phyloP scores from a whole-genome alignment of 2,888 invertebrate species.

The Psylliodes chrysocephalus region DNA sequence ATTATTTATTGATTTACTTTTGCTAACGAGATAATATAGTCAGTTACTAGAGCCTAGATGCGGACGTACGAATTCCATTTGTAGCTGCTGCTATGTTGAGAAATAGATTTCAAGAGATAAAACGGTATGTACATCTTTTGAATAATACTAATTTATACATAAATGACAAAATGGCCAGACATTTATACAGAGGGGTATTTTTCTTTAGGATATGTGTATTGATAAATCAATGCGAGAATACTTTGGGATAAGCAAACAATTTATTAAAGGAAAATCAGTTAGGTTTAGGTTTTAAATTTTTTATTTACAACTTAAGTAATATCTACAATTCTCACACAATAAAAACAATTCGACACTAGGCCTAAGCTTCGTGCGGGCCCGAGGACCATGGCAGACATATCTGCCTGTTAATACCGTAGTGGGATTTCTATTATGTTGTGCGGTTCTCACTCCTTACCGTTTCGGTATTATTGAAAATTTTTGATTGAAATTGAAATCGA shows the following conservation, averaged over 20 bases:
- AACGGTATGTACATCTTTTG: constrained; percentile 39
- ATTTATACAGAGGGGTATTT: constrained; percentile 43
- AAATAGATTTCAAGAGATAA: constrained; percentile 45
- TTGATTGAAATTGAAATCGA: too few relatives aligned
- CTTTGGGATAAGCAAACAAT: constrained; percentile 46
- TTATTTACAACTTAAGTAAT: too few relatives aligned
- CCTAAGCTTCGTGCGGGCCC: too few relatives aligned
- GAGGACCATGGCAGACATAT: too few relatives aligned
- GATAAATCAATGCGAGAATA: constrained; percentile 51
- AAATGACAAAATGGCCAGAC: constrained; percentile 41
- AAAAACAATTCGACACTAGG: too few relatives aligned
- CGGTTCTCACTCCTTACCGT: too few relatives aligned
- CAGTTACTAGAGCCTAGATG: constrained; percentile 51
- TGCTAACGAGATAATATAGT: constrained; percentile 52
- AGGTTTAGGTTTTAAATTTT: too few relatives aligned
- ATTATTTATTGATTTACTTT: constrained; percentile 33
- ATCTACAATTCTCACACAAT: too few relatives aligned
- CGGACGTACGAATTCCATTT: constrained; percentile 50
- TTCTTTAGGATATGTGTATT: constrained; percentile 44
- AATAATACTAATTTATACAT: too few relatives aligned
- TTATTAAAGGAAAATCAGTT: constrained; percentile 49
- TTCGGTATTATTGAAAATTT: too few relatives aligned
- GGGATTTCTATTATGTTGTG: too few relatives aligned
- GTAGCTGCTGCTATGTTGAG: constrained; percentile 47
- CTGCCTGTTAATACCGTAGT: too few relatives aligned